phyloP scores from a whole-genome alignment of 2,797 vertebrate species.

The Pseudocheirus occidentalis region DNA sequence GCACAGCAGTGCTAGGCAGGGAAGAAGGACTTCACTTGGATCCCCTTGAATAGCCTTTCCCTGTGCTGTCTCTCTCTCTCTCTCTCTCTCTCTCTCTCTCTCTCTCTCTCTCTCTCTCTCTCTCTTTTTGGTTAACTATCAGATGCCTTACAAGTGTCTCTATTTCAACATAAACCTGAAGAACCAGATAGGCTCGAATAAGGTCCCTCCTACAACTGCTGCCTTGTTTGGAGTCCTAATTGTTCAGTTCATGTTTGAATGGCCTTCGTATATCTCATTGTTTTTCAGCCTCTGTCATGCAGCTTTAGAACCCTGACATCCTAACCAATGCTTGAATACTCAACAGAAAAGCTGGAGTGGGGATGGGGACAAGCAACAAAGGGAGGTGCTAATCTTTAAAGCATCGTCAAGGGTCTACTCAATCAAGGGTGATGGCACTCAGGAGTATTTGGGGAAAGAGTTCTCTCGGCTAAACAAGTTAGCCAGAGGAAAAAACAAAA shows the following conservation, averaged over 20 bases:
- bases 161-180: background rate
- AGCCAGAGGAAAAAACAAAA: background rate
- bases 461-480: background rate
- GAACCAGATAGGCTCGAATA: background rate
- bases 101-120: no score
- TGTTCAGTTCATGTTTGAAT: background rate
- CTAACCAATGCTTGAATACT: background rate
- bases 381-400: background rate
- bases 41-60: background rate
- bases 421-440: background rate
- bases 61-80: background rate
- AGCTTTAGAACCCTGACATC: background rate
- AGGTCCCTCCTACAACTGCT: background rate
- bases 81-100: no score
- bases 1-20: background rate
- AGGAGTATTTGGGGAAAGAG: background rate
- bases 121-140: background rate
- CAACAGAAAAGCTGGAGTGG: background rate
- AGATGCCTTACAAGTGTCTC: background rate
- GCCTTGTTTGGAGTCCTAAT: background rate
- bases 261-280: background rate
- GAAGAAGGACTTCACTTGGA: background rate
- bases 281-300: background rate
- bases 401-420: background rate
- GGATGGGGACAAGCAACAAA: background rate